Evolutionary conservation across 2,888 invertebrate genomes (phyloP), one percentile per base, ranked within the genome.

Genomic region (Aleiodes leptofemur): DNA sequence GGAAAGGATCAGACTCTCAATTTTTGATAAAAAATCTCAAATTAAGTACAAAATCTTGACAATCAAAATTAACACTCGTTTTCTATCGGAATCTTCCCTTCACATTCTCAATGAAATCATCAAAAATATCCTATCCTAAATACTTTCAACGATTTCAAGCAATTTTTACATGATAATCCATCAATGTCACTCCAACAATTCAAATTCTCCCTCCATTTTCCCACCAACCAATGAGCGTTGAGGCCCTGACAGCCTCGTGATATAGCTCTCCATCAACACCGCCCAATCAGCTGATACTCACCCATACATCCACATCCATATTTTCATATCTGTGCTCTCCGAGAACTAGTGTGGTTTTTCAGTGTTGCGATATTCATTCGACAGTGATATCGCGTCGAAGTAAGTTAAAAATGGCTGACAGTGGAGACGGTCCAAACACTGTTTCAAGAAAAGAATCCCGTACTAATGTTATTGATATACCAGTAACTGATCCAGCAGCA

Each of bases 401-500:
- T 80, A 74, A 79, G 81, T 82, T 80, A 80, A 88, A 87, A 85
- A 88, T 88, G 88, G 88, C 88, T 81, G 88, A 88, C 86, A 85
- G 83, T 83, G 86, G 86, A 76, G 87, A 87, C 74, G 84, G 83
- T 81, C 81, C 83, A 81, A 86, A 83, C 76, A 82, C 80, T 75
- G 82, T 83, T 69, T 85, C 87, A 64, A 86, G 86, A 72, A 88
- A 88, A 85, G 87, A 86, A 76, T 80, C 80, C 79, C 84, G 85
- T 82, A 84, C 83, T 79, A 80, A 93, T 70, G 92, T 94, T 9
- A 92, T 92, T 82, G 95, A 95, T 89, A 94, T 93, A 84, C 95
- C 95, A 73, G 93, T 95, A 81, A 95, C 95, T 55, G 95, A 95
- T 89, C 95, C 95, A 76, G 95, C 95, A 59, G 94, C 94, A 71